Conservation (phyloP, 2,888 invertebrate genomes). For the Thera obeliscata region DNA sequence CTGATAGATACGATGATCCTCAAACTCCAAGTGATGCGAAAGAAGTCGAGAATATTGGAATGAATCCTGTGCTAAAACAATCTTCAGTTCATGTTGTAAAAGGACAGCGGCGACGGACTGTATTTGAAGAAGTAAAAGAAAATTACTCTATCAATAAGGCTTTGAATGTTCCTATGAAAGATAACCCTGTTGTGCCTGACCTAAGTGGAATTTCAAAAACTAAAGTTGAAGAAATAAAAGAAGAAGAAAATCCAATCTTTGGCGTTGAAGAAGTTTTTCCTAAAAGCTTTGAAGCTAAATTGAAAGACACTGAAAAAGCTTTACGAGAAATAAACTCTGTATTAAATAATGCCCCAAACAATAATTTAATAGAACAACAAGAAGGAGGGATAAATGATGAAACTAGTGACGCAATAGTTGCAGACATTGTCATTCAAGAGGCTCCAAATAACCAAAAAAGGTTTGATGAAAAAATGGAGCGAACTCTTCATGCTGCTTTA, state of each 20-base stretch:
- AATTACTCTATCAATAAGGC: constrained; percentile 67
- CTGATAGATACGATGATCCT: constrained; percentile 65
- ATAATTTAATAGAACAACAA: constrained; percentile 4
- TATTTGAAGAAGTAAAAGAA: constrained; percentile 66
- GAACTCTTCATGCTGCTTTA: constrained; percentile 62
- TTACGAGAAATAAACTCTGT: constrained; percentile 63
- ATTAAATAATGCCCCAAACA: constrained; percentile 46
- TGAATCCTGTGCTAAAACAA: constrained; percentile 62
- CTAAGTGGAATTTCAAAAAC: constrained; percentile 50
- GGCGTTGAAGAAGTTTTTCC: constrained; percentile 55
- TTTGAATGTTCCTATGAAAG: constrained; percentile 67
- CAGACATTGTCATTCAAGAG: constrained; percentile 14
- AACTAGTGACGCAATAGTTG: constrained; percentile 5
- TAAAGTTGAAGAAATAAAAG: constrained; percentile 27
- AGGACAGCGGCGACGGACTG: constrained; percentile 54
- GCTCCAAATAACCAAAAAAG: constrained; percentile 35
- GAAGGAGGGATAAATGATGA: neutral
- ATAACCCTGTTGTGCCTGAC: constrained; percentile 60
- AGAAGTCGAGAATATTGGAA: constrained; percentile 35
- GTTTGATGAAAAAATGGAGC: constrained; percentile 65
- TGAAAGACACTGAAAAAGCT: constrained; percentile 67
- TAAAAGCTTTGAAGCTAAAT: constrained; percentile 61
- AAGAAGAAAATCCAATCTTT: constrained; percentile 42
- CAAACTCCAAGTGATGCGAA: constrained; percentile 39
- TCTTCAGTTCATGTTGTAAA: constrained; percentile 64